Evolutionary conservation across 2,797 vertebrate genomes (phyloP).

Genomic region (Megalops cyprinoides): DNA sequence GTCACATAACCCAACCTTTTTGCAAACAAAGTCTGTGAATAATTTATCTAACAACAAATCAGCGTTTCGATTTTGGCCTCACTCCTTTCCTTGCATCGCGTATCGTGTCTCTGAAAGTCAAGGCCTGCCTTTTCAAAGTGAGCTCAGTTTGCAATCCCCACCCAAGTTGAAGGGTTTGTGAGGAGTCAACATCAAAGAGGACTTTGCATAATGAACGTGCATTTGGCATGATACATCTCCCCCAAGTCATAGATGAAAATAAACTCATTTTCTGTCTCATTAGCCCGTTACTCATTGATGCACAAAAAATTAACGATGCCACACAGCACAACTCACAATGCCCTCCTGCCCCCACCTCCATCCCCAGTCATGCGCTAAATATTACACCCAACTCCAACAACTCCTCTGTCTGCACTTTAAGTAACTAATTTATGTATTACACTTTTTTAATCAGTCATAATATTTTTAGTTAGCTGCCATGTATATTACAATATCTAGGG

Average conservation of each 20-base stretch:
- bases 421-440: neutral
- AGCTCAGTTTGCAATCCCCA: neutral
- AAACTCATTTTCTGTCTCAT: slow-evolving; percentile 1
- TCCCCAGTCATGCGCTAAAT: neutral
- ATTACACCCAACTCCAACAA: neutral
- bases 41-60: slow-evolving; percentile 27
- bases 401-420: neutral
- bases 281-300: slow-evolving; percentile 1
- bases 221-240: slow-evolving; percentile 1
- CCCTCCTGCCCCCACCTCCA: neutral
- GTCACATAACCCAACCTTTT: slow-evolving; percentile 13
- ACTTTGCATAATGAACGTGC: slow-evolving; percentile 14
- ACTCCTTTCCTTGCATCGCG: neutral
- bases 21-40: slow-evolving; percentile 28
- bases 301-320: neutral
- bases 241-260: slow-evolving; percentile 6
- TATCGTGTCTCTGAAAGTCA: neutral
- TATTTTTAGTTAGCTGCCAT: no score
- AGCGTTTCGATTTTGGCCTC: slow-evolving; percentile 24
- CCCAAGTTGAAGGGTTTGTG: neutral
- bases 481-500: no score
- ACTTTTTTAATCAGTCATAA: no score
- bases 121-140: neutral
- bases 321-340: neutral
- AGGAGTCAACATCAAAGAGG: slow-evolving; percentile 11